Evolutionary conservation across 2,113 vertebrate species (phyloP).

Genomic region (Sisor rabdophorus): DNA sequence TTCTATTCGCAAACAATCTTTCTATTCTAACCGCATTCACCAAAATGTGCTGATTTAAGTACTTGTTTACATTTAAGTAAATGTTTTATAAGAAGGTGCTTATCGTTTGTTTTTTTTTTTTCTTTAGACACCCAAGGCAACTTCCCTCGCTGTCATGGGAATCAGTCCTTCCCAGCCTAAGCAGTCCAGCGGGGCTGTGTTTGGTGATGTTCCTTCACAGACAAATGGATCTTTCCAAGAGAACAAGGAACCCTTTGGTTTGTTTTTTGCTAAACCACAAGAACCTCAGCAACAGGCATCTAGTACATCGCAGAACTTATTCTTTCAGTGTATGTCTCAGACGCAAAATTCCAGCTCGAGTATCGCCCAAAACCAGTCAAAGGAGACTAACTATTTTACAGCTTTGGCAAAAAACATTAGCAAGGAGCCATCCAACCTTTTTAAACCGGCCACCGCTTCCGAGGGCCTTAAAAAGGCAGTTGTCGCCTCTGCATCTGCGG

Average conservation of each 20-base stretch:
- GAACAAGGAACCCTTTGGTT: conserved; percentile 76
- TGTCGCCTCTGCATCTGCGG: conserved; percentile 42
- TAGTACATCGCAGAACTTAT: conserved; percentile 86
- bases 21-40: too few species aligned
- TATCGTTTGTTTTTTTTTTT: conserved; percentile 29
- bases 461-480: conserved; percentile 65
- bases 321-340: conserved; percentile 98
- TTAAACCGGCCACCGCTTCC: conserved; percentile 60
- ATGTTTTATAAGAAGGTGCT: neutral
- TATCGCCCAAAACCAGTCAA: conserved; percentile 57
- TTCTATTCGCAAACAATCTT: too few species aligned
- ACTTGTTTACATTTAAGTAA: too few species aligned
- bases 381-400: conserved; percentile 83
- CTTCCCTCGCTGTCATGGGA: conserved; percentile 64
- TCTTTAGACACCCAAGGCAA: conserved; percentile 80
- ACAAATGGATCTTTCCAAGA: conserved; percentile 81
- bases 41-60: neutral
- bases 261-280: conserved; percentile 78
- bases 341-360: conserved; percentile 73
- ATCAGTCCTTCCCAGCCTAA: conserved; percentile 75
- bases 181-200: conserved; percentile 64
- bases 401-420: conserved; percentile 82
- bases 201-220: conserved; percentile 79
- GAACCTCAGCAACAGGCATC: conserved; percentile 72
- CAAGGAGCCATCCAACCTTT: conserved; percentile 78